phyloP scores from a whole-genome alignment of 1,140 invertebrate genomes.

The Dendroctonus valens region DNA sequence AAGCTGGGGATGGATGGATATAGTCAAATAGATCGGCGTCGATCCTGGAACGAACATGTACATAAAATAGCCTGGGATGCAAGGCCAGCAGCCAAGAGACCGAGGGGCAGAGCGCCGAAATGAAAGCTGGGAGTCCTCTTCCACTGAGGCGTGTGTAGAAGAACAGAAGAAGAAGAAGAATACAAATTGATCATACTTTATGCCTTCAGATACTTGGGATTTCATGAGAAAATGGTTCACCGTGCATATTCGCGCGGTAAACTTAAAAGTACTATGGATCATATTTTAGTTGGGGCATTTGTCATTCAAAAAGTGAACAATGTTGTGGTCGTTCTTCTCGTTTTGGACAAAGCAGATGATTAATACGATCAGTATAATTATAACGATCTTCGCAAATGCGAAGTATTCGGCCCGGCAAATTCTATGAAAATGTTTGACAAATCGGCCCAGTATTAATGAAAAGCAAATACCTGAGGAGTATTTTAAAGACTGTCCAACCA shows the following conservation, averaged over 20 bases:
- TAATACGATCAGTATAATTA: conserved; percentile 24
- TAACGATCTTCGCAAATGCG: conserved; percentile 28
- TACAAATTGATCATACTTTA: too few species aligned
- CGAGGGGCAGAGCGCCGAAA: too few species aligned
- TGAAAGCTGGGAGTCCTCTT: too few species aligned
- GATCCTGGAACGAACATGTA: too few species aligned
- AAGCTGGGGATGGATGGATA: too few species aligned
- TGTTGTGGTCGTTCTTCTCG: conserved; percentile 17
- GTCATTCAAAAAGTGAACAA: conserved; percentile 13
- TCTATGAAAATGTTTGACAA: conserved; percentile 32
- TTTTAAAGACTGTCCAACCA: conserved; percentile 27
- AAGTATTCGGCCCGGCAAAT: conserved; percentile 19
- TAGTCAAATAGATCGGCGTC: too few species aligned
- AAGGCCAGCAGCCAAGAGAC: too few species aligned
- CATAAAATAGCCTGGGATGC: too few species aligned
- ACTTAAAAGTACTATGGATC: not conserved
- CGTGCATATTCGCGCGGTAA: not conserved
- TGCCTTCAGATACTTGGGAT: too few species aligned
- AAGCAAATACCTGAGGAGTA: conserved; percentile 31
- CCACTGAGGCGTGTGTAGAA: too few species aligned
- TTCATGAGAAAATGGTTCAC: too few species aligned
- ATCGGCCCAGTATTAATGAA: conserved; percentile 31
- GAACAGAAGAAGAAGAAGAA: too few species aligned
- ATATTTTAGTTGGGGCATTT: conserved; percentile 5
- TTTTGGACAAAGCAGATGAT: conserved; percentile 8